Evolutionary conservation across 2,888 invertebrate genomes (phyloP), one percentile per base, ranked within the genome.

Genomic region (Nomada hirtipes): DNA sequence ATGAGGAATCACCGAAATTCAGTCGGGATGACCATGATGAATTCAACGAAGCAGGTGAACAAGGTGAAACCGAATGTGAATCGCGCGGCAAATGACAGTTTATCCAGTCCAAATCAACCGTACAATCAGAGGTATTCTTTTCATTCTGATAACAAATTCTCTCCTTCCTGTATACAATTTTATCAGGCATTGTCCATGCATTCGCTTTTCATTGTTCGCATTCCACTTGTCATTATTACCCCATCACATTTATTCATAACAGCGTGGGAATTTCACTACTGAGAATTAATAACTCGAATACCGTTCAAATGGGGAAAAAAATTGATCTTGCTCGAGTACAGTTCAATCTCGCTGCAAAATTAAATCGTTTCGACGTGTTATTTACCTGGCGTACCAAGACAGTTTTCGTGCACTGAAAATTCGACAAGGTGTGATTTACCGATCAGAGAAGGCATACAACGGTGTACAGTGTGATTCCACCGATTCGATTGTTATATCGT

Each of bases 51-150:
- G 92, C 97, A 98, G 94, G 97, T 98, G 93, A 98, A 97, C 95
- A 98, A 98, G 94, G 97, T 98, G 91, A 98, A 98, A 94, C 98
- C 98, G 63, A 98, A 97, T 91, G 97, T 97, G 81, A 97, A 97
- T 93, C 95, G 97, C 94, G 96, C 96, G 79, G 95, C 96, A 70
- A 96, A 96, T 55, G 97, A 98, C 90, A 96, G 96, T 94, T 95
- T 96, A 94, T 96, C 94, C 73, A 95, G 95, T 90, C 96, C 96
- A 67, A 94, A 92, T 91, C 95, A 96, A 86, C 96, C 96, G 86
- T 96, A 96, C 93, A 96, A 96, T 93, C 96, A 96, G 91, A 95
- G 95, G 95, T 94, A 93, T 84, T 80, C 68, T 57, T 75, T 78
- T 77, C 50, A 83, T 85, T 52, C 47, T 23, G 18, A n/a, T 61